Conservation (phyloP, 2,113 vertebrate species). For the Catharus minimus region DNA sequence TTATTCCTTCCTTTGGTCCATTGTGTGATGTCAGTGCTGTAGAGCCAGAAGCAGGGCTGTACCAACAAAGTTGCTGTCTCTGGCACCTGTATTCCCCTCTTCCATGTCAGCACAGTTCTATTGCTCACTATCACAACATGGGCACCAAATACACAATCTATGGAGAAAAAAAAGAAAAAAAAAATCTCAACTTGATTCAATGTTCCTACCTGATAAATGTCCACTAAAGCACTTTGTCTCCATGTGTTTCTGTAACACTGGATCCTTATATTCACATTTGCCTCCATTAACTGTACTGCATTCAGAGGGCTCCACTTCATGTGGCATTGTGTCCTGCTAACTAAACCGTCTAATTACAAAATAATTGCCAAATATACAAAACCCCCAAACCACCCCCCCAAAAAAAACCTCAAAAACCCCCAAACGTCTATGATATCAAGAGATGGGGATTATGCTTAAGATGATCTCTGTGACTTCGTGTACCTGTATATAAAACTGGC, state of each 20-base stretch:
- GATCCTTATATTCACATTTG: background rate
- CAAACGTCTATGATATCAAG: background rate
- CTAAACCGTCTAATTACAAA: background rate
- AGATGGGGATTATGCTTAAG: background rate
- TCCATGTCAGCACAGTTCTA: background rate
- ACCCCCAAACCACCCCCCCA: too few species aligned
- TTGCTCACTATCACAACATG: background rate
- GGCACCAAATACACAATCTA: background rate
- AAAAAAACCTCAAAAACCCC: too few species aligned
- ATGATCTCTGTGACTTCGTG: background rate
- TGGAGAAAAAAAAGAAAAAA: background rate
- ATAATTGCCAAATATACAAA: background rate
- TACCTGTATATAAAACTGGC: background rate
- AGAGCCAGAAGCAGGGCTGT: background rate
- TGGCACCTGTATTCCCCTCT: background rate
- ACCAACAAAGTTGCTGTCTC: background rate
- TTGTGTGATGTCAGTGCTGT: background rate
- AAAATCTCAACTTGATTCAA: background rate
- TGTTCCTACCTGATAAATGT: background rate
- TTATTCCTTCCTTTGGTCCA: background rate
- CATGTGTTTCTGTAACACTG: background rate
- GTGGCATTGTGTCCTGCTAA: background rate
- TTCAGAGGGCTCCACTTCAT: background rate
- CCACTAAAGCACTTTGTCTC: background rate
- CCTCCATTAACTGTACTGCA: background rate